Conservation (phyloP, 2,888 invertebrate species). For the Mactromeris polynyma region DNA sequence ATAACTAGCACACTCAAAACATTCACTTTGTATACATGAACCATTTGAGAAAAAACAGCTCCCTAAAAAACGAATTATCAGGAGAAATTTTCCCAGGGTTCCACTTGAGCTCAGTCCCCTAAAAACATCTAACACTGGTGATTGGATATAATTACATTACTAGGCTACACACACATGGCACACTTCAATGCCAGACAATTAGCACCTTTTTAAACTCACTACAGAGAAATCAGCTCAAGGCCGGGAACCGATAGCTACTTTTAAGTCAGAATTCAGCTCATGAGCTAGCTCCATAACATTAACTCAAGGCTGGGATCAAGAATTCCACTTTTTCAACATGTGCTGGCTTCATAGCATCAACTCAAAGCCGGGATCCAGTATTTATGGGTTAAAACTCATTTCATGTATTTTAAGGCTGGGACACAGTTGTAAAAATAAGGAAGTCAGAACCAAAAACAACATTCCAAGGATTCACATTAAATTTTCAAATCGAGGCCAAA, state of each 20-base stretch:
- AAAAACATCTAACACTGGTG: slow-evolving; percentile 18
- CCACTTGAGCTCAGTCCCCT: slow-evolving; percentile 19
- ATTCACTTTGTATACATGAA: neutral
- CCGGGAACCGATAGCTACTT: neutral
- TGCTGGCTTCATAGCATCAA: neutral
- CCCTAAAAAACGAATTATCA: neutral
- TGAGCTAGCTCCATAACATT: neutral
- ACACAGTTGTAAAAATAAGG: too few species aligned
- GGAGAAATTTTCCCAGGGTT: slow-evolving; percentile 48
- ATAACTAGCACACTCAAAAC: neutral
- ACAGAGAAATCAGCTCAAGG: neutral
- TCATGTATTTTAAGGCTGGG: too few species aligned
- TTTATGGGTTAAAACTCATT: too few species aligned
- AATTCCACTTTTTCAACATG: too few species aligned
- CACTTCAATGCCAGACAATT: slow-evolving; percentile 55
- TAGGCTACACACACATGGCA: slow-evolving; percentile 12
- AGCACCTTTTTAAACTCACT: slow-evolving; percentile 49
- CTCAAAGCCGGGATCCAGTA: neutral
- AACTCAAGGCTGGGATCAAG: neutral
- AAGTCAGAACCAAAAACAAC: too few species aligned
- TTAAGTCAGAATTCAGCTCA: neutral
- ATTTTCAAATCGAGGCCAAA: neutral
- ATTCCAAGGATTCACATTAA: neutral
- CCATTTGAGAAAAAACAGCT: slow-evolving; percentile 8
- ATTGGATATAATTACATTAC: slow-evolving; percentile 35